Evolutionary conservation across 1,140 invertebrate species (phyloP), one percentile per base, ranked within the genome.

Genomic region (Cotesia vestalis): DNA sequence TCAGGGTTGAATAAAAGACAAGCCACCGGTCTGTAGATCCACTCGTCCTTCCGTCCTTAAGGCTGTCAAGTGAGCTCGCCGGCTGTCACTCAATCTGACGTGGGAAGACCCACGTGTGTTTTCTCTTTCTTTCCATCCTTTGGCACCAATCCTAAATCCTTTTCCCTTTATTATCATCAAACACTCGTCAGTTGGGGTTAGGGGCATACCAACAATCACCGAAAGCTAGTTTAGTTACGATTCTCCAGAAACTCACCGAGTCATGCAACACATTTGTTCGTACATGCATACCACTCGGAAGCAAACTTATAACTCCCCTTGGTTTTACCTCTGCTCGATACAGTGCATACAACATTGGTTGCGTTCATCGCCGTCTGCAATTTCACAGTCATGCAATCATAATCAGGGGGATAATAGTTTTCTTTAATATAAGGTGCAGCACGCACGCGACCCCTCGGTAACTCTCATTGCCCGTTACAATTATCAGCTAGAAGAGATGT

Each of bases 1-100:
- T 81, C 80, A 83, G 78, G 81, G 77, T 79, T 87, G 84, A 86
- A 87, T 87, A 87, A 87, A 86, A 86, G 82, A 87, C 82, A 84
- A 83, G 85, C 84, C 85, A 85, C 81, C 81, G 83, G 83, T 84
- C 79, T 71, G 80, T 78, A 79, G 74, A 74, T 68, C 40, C 60
- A 55, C 59, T 66, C 66, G 59, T 73, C 59, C 84, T 81, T 84
- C 82, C 82, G 80, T 83, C 77, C 79, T 74, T 71, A 69, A 34
- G 72, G 61, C 75, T 76, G 80, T 82, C 82, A 84, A 75, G 59
- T 78, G 78, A 79, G 78, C 78, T 80, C 79, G 71, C 84, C 84
- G 85, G 84, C 83, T 80, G 85, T 87, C 85, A 86, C 78, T 81
- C 79, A 67, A 40, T 67, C 53, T 86, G 86, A 86, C 85, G 83